Evolutionary conservation across 2,888 invertebrate species (phyloP), one percentile per base, ranked within the genome.

Genomic region (Tiphia femorata): DNA sequence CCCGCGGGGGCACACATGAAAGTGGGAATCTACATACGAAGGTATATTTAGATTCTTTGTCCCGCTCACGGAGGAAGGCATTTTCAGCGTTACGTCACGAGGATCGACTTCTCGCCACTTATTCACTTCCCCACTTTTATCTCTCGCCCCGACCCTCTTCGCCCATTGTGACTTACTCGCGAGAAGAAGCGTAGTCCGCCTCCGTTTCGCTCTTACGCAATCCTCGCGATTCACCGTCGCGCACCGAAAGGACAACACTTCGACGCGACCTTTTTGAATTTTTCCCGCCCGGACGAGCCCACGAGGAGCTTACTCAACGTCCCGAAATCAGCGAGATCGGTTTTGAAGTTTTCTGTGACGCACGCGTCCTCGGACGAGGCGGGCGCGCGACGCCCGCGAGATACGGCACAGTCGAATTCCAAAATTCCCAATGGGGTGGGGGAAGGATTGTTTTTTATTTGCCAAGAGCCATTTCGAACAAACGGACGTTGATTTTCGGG

Each of bases 11-110:
- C 12, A 17, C n/a, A 21, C 41, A 20, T n/a, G n/a, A 41, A 23
- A 41, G 23, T 41, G n/a, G 10, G 16, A 41, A 41, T 41, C 12
- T 41, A 41, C 37, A 19, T 37, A 37, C 17, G 17, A 3, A 17
- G 37, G 1, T 37, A 37, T 37, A 37, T 37, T 37, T 37, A 37
- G 37, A 16, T 8, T 16, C 37, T 37, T 37, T 41, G 41, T 23
- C 41, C 20, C 3, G n/a, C 5, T 12, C n/a, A n/a, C 19, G 3
- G 16, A 12, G 20, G 20, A 38, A 17, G 2, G 6, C 10, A n/a
- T 19, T 38, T 19, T 19, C 4, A 16, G 38, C 10, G 20, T 38
- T 38, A 19, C 38, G 19, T 38, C 38, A 38, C 2, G 14, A 38
- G 38, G 8, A 17, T 19, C 38, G 38, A 1, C 20, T 3, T 16